Conservation (phyloP, 2,113 vertebrate genomes). For the Leucopsar rothschildi region DNA sequence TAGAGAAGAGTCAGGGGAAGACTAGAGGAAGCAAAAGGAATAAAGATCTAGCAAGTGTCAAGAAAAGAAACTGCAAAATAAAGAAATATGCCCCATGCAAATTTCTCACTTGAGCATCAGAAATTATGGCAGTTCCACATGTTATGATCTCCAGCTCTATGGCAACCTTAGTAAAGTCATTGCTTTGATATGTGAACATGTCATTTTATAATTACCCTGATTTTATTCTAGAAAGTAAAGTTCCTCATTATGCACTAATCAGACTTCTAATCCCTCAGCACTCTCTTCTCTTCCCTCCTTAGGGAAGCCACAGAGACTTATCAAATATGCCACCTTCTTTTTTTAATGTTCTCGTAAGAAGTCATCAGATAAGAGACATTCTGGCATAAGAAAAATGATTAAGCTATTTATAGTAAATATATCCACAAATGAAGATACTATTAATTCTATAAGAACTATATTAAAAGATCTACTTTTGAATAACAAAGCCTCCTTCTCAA, state of each 20-base stretch:
- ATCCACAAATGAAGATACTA: neutral
- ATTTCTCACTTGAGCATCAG: neutral
- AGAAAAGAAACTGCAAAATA: neutral
- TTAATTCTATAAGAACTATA: neutral
- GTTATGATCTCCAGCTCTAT: neutral
- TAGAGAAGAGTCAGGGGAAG: neutral
- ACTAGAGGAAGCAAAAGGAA: neutral
- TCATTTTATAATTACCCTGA: slow-evolving; percentile 22
- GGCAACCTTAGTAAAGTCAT: neutral
- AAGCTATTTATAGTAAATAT: slow-evolving; percentile 28
- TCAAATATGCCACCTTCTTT: neutral
- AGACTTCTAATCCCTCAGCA: neutral
- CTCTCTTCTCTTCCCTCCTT: neutral
- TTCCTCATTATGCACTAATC: slow-evolving; percentile 35
- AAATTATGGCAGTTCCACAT: neutral
- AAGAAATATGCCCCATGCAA: neutral
- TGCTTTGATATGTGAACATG: neutral
- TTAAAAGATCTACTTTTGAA: neutral
- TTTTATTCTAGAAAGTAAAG: slow-evolving; percentile 39
- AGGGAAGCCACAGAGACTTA: neutral
- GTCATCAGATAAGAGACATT: slow-evolving; percentile 12
- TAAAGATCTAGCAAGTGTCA: neutral
- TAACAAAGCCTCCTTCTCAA: neutral
- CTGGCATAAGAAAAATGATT: slow-evolving; percentile 13
- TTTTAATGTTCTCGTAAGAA: neutral